Base-by-base conservation (phyloP, 2,888 invertebrate genomes). In the Apocheima hispidaria region DNA sequence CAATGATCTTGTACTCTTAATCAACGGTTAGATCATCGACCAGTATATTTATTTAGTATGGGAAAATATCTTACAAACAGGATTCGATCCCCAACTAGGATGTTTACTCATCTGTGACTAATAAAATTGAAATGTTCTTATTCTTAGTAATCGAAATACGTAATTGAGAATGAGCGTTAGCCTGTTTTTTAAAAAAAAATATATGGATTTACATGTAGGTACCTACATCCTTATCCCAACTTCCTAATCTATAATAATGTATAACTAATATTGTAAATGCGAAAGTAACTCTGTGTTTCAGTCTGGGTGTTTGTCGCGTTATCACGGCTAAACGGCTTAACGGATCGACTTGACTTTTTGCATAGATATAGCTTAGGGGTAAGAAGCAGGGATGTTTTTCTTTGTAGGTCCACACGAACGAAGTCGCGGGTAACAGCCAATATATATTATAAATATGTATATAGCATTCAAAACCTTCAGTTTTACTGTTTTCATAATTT, bases 11-110 rank as follows among this genome's bases (percentile, higher is more conserved):
- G 49, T 60, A 60, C 41, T 53, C 49, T 75, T 80, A 78, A 78
- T 79, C 77, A 76, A 78, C 71, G 77, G 73, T 85, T 84, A 83
- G 78, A 77, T 84, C 84, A 85, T 79, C 82, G 73, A 68, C 68
- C 69, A 64, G 61, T 78, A 68, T 71, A 72, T 68, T 68, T 65
- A 70, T 68, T 70, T 73, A 73, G 74, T 74, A 80, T 84, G 83
- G 83, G 80, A 80, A 82, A 74, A 62, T 52, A 56, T 70, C 69
- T 65, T 68, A 51, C 68, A 70, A 81, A 79, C 80, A 81, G 81
- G 84, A 82, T 82, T 78, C 59, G 63, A 71, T 60, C 40, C 66
- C 61, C 51, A 51, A 68, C 77, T 81, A 83, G 82, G 81, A 81
- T 74, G 79, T 73, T 72, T 77, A 78, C 77, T 85, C 82, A 86